A percentile compares a stretch with the other conserved stretches of the same genome.
phyloP scores from a whole-genome alignment of 53 echinoderm and acorn worm genomes.

The Pentamera pediparva region DNA sequence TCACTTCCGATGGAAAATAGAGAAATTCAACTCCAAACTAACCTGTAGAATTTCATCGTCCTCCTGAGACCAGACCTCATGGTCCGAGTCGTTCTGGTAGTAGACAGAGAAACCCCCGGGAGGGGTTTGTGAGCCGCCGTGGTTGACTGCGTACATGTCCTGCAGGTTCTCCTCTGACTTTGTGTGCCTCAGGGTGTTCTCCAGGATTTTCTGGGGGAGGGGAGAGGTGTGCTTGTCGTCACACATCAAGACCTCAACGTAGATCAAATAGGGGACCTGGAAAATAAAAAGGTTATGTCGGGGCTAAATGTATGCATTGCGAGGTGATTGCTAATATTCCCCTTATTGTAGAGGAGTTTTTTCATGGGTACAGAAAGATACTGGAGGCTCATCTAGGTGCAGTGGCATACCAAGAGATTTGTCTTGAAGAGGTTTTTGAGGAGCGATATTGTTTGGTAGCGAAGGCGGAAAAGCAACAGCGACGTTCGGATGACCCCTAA shows the following conservation, averaged over 20 bases:
- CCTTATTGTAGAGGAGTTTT: too few relatives aligned
- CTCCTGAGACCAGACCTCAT: slow-evolving; percentile 98
- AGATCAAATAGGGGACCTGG: slow-evolving; percentile 95
- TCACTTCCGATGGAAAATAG: not conserved
- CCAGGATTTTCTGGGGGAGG: slow-evolving; percentile 81
- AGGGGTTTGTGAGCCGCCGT: slow-evolving; percentile 52
- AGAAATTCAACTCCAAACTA: slow-evolving; percentile 25
- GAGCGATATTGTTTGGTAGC: too few relatives aligned
- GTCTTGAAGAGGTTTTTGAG: too few relatives aligned
- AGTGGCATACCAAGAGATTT: too few relatives aligned
- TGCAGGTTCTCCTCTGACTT: slow-evolving; percentile 96
- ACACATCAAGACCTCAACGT: slow-evolving; percentile 88
- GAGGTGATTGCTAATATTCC: too few relatives aligned
- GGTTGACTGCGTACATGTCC: slow-evolving; percentile 45
- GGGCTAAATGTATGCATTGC: too few relatives aligned
- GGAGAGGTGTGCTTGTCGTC: slow-evolving; percentile 98
- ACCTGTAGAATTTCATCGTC: slow-evolving; percentile 96
- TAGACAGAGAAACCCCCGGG: slow-evolving; percentile 75
- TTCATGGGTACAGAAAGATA: too few relatives aligned
- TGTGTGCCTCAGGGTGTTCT: slow-evolving; percentile 93
- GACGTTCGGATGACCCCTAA: too few relatives aligned
- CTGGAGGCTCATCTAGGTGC: too few relatives aligned
- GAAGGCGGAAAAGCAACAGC: too few relatives aligned
- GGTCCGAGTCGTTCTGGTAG: slow-evolving; percentile 81
- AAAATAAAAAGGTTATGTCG: not conserved